Evolutionary conservation across 2,113 vertebrate species (phyloP), one percentile per base, ranked within the genome.

Genomic region (Notiomystis cincta): DNA sequence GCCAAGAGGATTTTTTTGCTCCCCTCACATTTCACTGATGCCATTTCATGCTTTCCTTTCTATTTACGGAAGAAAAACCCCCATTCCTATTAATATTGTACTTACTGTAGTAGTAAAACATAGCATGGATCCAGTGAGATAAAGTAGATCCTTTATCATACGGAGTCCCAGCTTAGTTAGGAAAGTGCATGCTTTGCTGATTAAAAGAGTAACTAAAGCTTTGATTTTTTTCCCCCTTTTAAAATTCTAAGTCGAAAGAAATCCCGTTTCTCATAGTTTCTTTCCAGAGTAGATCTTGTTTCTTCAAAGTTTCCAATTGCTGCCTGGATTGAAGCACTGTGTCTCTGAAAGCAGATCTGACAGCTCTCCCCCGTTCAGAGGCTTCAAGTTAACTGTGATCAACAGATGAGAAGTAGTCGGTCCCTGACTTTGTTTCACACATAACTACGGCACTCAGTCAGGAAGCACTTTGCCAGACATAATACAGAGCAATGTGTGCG

Each of bases 331-430:
- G 91, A 81, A 72, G 69, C 13, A 25, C 75, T 53, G 88, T 88
- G 90, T 94, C 87, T 51, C 85, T 71, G 91, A 83, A 81, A 96
- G 91, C 85, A 94, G 70, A 93, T 83, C 80, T 96, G 97, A 97
- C 90, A 96, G 95, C 92, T 72, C 81, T 83, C 90, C 90, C 90
- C 92, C 47, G 76, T 90, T 95, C 93, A 77, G 97, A 98, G 40
- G 35, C 94, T 96, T 93, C 94, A 82, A 94, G 97, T 96, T 95
- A 93, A 95, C 93, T 96, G 97, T 89, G 97, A 98, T 97, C 97
- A 98, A 97, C 98, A 98, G 97, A 98, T 98, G 98, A 94, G 97
- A 97, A 97, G 97, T 95, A 96, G 93, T 95, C 94, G 35, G 97
- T 77, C 95, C 95, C 95, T 97, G 93, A 95, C 92, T 98, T 96